These are phyloP conservation scores for Ectropis crepuscularia DNA, from an alignment of 2,888 invertebrate species.

Conservation along the genomic window DNA sequence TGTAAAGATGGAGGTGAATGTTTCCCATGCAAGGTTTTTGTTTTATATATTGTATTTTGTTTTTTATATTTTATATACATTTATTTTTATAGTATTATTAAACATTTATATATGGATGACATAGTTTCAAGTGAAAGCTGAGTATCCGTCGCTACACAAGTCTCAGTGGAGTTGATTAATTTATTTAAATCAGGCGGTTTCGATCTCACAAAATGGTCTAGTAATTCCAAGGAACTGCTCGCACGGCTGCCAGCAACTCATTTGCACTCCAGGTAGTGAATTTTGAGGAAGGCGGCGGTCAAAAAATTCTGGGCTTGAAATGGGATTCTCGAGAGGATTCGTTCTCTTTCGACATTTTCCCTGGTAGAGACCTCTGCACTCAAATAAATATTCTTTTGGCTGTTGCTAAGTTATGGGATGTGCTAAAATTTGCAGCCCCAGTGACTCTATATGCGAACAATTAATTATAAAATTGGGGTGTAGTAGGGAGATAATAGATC, in stretches of 20 bases:
- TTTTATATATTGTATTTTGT: no score
- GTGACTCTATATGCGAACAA: neutral
- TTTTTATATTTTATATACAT: no score
- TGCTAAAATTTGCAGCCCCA: neutral
- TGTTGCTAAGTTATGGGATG: no score
- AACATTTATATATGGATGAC: neutral
- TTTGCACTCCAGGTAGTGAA: neutral
- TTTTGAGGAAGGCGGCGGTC: neutral
- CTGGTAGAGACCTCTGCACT: no score
- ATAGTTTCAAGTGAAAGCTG: neutral
- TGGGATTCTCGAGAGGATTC: neutral
- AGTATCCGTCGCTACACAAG: neutral
- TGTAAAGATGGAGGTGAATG: neutral
- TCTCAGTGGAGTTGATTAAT: neutral
- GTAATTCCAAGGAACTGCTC: no score
- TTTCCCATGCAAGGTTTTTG: neutral
- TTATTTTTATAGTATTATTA: no score
- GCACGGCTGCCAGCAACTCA: neutral
- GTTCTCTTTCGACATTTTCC: no score
- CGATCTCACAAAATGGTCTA: no score
- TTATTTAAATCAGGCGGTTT: no score
- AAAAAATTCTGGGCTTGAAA: neutral
- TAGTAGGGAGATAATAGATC: no score
- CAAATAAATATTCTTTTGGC: no score
- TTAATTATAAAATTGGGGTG: no score